Evolutionary conservation across 2,888 invertebrate genomes (phyloP), one percentile per base, ranked within the genome.

Genomic region (Eudemis profundana): DNA sequence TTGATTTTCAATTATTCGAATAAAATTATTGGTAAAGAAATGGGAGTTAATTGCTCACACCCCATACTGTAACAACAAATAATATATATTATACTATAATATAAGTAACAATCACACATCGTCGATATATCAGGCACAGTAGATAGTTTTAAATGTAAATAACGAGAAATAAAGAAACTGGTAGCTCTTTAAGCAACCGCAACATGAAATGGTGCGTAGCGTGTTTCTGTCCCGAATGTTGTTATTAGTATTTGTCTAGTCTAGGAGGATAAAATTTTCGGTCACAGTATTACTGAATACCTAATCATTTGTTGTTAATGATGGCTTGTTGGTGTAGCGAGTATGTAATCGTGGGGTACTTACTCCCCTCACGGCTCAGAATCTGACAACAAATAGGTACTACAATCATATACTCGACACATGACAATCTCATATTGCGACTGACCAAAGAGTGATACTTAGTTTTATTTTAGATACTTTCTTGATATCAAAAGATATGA

Each of bases 51-150:
- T 44, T 14, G 1, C 19, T 56, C 56, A 38, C 53, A 27, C 23
- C 51, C 46, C 14, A 50, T 14, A 64, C 36, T 59, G 21, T 51
- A 64, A 51, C 57, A 64, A 59, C 64, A 64, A 59, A 59, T 44
- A 46, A 64, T 64, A 64, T 59, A 57, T 64, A 59, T 59, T 51
- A 57, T 64, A 59, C 46, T 59, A 64, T 51, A 64, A 44, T 50
- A 64, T 57, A 64, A 59, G 23, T 46, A 64, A 64, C 64, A 64
- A 64, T 59, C 50, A 64, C 50, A 64, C 59, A 51, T 51, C 27
- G 14, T 59, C 14, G 33, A 42, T n/a, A 64, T 19, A 14, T 64
- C 59, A 51, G 51, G 44, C 54, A 56, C 54, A 40, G 23, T 38
- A 59, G 44, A 54, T 49, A 44, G 29, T 17, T 27, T 40, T 29